A percentile compares a stretch with the other conserved stretches of the same genome.
Conservation (phyloP, 2,113 vertebrate species). For the Scomber japonicus region DNA sequence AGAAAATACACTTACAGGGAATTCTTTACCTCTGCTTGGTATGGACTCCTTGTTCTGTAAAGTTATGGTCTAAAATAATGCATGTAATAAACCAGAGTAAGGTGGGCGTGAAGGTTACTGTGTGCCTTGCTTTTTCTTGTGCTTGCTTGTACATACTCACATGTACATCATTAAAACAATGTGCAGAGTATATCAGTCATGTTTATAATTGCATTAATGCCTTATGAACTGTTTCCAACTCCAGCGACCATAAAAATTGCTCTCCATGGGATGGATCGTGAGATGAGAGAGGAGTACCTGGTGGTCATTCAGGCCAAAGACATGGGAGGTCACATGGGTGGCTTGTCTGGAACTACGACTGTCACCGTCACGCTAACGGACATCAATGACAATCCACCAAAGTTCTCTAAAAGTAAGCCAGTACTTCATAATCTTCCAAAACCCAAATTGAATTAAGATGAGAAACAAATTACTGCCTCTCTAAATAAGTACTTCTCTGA, state of each 20-base stretch:
- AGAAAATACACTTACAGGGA: conserved; percentile 22
- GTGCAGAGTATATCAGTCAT: conserved; percentile 54
- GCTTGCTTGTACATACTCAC: conserved; percentile 11
- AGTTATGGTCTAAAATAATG: conserved; percentile 48
- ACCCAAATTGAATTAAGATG: conserved; percentile 21
- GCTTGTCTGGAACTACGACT: conserved; percentile 96
- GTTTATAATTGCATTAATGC: conserved; percentile 66
- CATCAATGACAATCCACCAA: conserved; percentile 98
- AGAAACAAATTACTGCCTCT: conserved; percentile 17
- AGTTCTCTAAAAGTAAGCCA: conserved; percentile 96
- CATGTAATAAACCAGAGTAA: conserved; percentile 15
- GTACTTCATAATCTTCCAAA: neutral
- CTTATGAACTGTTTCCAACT: conserved; percentile 58
- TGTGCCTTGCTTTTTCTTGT: neutral
- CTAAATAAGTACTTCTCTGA: conserved; percentile 35
- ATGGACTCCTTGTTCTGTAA: conserved; percentile 42
- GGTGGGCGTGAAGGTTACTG: conserved; percentile 56
- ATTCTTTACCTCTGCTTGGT: conserved; percentile 31
- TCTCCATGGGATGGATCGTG: conserved; percentile 97
- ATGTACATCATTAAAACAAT: conserved; percentile 48
- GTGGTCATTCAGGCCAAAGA: conserved; percentile 99
- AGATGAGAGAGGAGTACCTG: conserved; percentile 97
- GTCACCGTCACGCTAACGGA: conserved; percentile 95
- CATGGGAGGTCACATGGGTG: conserved; percentile 99
- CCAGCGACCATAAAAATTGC: conserved; percentile 97